phyloP scores from a whole-genome alignment of 2,113 vertebrate genomes.

The Silurus glanis region DNA sequence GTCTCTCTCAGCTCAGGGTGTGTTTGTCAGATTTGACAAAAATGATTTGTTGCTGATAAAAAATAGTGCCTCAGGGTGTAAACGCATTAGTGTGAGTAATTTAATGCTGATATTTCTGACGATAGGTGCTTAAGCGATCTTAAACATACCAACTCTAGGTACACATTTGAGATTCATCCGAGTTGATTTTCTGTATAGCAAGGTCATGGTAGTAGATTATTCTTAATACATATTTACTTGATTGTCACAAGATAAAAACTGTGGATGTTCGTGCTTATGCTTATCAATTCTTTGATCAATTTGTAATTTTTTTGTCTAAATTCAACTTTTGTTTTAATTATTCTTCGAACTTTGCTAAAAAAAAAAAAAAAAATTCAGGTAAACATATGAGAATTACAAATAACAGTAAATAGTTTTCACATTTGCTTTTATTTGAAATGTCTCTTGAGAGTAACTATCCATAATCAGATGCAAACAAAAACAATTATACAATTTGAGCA shows the following conservation, averaged over 20 bases:
- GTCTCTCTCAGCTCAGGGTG: slow-evolving; percentile 52
- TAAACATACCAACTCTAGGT: slow-evolving; percentile 63
- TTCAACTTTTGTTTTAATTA: not conserved
- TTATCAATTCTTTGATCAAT: not conserved
- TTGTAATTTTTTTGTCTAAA: not conserved
- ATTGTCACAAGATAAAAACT: slow-evolving; percentile 28
- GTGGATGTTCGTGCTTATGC: not conserved
- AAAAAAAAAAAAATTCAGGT: not conserved
- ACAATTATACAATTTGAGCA: slow-evolving; percentile 31
- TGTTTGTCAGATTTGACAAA: slow-evolving; percentile 70
- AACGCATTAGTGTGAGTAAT: slow-evolving; percentile 72
- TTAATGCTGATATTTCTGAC: slow-evolving; percentile 72
- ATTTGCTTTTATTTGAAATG: slow-evolving; percentile 4
- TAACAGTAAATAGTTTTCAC: slow-evolving; percentile 13
- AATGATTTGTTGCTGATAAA: slow-evolving; percentile 71
- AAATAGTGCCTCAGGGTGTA: slow-evolving; percentile 52
- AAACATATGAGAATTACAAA: slow-evolving; percentile 12
- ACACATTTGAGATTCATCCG: slow-evolving; percentile 38
- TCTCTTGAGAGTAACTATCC: slow-evolving; percentile 22
- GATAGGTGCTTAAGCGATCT: slow-evolving; percentile 64
- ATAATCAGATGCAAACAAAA: slow-evolving; percentile 42
- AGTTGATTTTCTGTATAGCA: slow-evolving; percentile 49
- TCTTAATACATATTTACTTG: slow-evolving; percentile 36
- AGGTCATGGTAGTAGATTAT: slow-evolving; percentile 47
- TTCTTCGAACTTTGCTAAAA: not conserved